These are phyloP conservation scores for Smutsia temminckii DNA, from an alignment of 2,797 vertebrate genomes.

Conservation along the genomic window DNA sequence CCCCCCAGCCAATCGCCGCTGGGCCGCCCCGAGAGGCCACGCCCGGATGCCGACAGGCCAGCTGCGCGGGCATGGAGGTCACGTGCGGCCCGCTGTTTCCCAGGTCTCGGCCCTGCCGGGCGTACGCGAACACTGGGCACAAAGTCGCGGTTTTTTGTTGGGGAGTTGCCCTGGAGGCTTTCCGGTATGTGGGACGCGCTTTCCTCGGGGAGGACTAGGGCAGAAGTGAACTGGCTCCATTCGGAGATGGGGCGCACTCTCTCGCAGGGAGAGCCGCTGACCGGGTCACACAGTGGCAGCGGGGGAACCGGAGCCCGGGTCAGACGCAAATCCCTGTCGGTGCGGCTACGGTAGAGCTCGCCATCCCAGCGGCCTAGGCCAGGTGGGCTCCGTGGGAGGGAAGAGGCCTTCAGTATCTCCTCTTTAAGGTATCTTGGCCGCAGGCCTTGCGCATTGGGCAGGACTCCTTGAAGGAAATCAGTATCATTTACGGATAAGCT, in stretches of 20 bases:
- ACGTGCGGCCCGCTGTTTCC: not conserved
- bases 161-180: not conserved
- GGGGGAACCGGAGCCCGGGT: not conserved
- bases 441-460: not conserved
- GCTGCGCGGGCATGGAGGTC: not conserved
- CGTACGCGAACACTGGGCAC: rapidly evolving
- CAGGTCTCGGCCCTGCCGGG: rapidly evolving
- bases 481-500: not conserved
- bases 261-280: not conserved
- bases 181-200: no score
- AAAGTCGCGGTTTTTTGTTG: rapidly evolving
- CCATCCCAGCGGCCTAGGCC: not conserved
- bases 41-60: not conserved
- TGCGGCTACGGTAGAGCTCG: not conserved
- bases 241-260: not conserved
- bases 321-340: not conserved
- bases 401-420: not conserved
- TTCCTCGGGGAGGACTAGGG: not conserved
- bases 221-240: not conserved
- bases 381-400: not conserved
- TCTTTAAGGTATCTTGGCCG: not conserved
- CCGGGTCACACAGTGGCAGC: not conserved
- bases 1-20: constrained; percentile 14
- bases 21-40: not conserved
- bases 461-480: not conserved